Percentiles rank a stretch among this genome's conserved stretches.
phyloP scores from a whole-genome alignment of 2,888 invertebrate species.

The Euzetes globulus region DNA sequence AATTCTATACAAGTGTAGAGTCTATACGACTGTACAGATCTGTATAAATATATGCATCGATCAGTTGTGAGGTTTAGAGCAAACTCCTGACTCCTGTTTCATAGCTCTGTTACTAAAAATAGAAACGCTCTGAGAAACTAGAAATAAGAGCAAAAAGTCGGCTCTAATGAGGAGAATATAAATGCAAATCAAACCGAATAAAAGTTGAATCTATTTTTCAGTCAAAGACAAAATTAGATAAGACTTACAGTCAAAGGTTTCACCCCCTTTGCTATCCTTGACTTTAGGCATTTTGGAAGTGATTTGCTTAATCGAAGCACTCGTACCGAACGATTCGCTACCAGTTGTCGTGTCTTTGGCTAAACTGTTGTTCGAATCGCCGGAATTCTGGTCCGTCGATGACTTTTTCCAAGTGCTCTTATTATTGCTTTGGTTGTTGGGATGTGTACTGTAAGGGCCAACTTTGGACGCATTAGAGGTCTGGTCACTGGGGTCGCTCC shows the following conservation, averaged over 20 bases:
- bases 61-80: background rate
- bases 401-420: background rate
- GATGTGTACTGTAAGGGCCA: background rate
- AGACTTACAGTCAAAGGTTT: constrained; percentile 22
- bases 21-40: too few species aligned
- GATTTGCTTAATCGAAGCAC: background rate
- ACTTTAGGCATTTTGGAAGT: constrained; percentile 18
- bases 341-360: background rate
- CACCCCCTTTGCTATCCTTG: constrained; percentile 18
- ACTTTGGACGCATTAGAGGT: background rate
- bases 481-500: background rate
- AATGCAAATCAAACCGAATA: constrained; percentile 21
- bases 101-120: constrained; percentile 26
- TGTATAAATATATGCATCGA: too few species aligned
- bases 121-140: background rate
- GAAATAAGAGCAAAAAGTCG: constrained; percentile 16
- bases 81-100: constrained; percentile 26
- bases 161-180: constrained; percentile 5
- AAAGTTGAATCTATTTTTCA: constrained; percentile 6
- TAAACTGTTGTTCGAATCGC: background rate
- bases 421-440: background rate
- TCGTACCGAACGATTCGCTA: background rate
- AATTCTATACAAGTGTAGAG: too few species aligned
- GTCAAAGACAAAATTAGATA: background rate
- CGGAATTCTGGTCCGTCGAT: background rate